Conservation (phyloP, 2,113 vertebrate genomes). For the Misgurnus mizolepis region DNA sequence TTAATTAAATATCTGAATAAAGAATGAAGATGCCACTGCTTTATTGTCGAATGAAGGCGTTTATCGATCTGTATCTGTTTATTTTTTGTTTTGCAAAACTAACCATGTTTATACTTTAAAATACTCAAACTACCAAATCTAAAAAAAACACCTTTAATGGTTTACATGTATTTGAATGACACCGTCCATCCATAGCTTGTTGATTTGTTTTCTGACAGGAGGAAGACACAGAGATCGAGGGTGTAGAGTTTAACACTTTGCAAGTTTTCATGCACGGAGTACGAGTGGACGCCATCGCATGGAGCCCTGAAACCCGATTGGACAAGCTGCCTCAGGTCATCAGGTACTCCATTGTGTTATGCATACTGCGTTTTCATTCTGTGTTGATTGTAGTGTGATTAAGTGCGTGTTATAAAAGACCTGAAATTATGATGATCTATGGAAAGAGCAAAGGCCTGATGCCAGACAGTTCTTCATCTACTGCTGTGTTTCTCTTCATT, state of each 20-base stretch:
- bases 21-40: too few species aligned
- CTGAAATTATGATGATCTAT: constrained; percentile 61
- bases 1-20: too few species aligned
- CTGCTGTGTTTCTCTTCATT: constrained; percentile 14
- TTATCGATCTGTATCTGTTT: too few species aligned
- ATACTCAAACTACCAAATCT: background rate
- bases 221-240: constrained; percentile 86
- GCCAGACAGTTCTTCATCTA: constrained; percentile 18
- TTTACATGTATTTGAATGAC: background rate
- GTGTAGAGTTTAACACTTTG: constrained; percentile 85
- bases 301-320: constrained; percentile 92
- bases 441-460: background rate
- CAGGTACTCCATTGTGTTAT: constrained; percentile 73
- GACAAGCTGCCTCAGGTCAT: constrained; percentile 82
- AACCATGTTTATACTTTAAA: background rate
- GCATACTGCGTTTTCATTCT: background rate
- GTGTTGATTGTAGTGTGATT: constrained; percentile 56
- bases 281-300: constrained; percentile 86
- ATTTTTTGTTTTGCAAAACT: too few species aligned
- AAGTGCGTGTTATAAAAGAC: constrained; percentile 6
- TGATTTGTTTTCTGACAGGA: constrained; percentile 74
- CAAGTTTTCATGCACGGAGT: constrained; percentile 86
- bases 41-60: too few species aligned
- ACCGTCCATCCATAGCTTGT: too few species aligned
- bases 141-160: background rate